Conservation (phyloP, 2,113 vertebrate species). For the Albula glossodonta region DNA sequence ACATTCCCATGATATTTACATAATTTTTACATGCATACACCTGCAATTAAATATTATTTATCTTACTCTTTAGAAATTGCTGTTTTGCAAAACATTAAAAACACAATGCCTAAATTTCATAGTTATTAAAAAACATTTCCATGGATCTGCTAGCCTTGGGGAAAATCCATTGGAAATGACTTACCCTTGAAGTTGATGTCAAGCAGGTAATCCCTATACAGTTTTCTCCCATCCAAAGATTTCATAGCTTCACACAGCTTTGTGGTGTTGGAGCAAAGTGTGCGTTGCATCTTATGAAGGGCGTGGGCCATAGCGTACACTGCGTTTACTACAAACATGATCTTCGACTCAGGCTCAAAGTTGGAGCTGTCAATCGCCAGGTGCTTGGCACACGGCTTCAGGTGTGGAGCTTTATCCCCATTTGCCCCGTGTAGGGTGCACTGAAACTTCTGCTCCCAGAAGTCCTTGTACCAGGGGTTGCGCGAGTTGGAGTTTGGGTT, state of each 20-base stretch:
- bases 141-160: not conserved
- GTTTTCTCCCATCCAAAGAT: constrained; percentile 84
- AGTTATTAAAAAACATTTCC: not conserved
- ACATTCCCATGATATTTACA: not conserved
- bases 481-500: constrained; percentile 84
- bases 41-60: not conserved
- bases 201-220: constrained; percentile 94
- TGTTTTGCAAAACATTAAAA: not conserved
- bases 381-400: constrained; percentile 78
- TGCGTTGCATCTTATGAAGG: constrained; percentile 91
- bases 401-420: constrained; percentile 59
- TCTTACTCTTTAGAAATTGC: not conserved
- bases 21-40: not conserved
- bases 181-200: constrained; percentile 97
- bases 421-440: constrained; percentile 77
- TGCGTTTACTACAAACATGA: constrained; percentile 98
- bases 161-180: constrained; percentile 2
- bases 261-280: constrained; percentile 89
- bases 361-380: constrained; percentile 82
- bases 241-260: constrained; percentile 93
- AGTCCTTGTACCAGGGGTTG: constrained; percentile 96
- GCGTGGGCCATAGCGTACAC: constrained; percentile 95
- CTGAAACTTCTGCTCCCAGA: constrained; percentile 98
- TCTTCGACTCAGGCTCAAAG: constrained; percentile 97
- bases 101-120: too few relatives aligned